Evolutionary conservation across 2,797 vertebrate species (phyloP).

Genomic region (Nothura maculosa): DNA sequence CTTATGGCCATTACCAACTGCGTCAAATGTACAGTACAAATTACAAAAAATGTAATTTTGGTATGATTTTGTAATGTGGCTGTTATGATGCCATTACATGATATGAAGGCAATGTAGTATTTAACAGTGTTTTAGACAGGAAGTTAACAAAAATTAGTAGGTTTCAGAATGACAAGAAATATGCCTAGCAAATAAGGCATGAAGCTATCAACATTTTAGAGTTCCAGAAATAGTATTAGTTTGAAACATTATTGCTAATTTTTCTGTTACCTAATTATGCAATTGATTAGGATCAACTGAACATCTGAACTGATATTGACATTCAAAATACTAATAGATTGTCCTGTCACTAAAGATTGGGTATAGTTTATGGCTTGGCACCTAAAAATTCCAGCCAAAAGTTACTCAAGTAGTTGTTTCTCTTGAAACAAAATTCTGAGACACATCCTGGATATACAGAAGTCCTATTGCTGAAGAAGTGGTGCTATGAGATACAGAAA

Average conservation of each 20-base stretch:
- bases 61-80: not conserved
- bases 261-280: not conserved
- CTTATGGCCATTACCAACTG: not conserved
- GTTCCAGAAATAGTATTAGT: not conserved
- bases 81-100: not conserved
- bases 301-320: not conserved
- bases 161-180: not conserved
- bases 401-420: not conserved
- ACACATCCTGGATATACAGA: not conserved
- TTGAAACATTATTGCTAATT: not conserved
- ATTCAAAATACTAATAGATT: not conserved
- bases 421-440: not conserved
- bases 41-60: not conserved
- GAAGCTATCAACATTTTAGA: not conserved
- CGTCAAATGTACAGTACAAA: too few species aligned
- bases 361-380: not conserved
- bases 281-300: not conserved
- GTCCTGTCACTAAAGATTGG: not conserved
- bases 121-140: not conserved
- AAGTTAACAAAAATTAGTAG: not conserved
- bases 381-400: not conserved
- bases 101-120: not conserved
- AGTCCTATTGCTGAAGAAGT: not conserved
- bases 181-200: not conserved
- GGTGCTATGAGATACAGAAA: not conserved